A percentile compares a stretch with the other conserved stretches of the same genome.
phyloP scores from a whole-genome alignment of 2,797 vertebrate genomes.

The Myotis planiceps region DNA sequence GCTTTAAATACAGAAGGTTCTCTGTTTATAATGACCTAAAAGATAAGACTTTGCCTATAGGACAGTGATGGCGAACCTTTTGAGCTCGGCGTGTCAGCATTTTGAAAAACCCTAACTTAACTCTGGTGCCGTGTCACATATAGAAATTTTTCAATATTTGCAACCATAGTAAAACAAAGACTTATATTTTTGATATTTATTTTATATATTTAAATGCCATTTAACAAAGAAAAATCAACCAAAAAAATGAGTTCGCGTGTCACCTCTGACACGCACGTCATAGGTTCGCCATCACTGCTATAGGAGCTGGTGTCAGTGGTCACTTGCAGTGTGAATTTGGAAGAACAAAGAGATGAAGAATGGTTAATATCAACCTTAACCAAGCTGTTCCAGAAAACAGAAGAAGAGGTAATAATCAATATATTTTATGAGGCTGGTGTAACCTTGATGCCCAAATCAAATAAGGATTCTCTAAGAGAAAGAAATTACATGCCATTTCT shows the following conservation, averaged over 20 bases:
- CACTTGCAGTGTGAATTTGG: not conserved
- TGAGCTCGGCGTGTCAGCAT: too few species aligned
- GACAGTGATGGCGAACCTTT: too few species aligned
- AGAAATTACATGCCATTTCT: not conserved
- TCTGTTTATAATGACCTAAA: not conserved
- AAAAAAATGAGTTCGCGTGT: too few species aligned
- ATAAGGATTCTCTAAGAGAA: not conserved
- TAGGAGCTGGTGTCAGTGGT: not conserved
- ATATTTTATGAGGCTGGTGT: not conserved
- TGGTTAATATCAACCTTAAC: not conserved
- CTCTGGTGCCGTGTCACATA: too few species aligned
- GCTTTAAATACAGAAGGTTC: not conserved
- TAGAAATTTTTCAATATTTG: too few species aligned
- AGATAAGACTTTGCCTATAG: not conserved
- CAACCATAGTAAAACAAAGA: too few species aligned
- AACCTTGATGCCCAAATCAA: not conserved
- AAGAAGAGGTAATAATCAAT: not conserved
- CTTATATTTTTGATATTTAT: too few species aligned
- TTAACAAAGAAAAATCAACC: too few species aligned
- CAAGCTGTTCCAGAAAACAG: not conserved
- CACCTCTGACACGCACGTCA: too few species aligned
- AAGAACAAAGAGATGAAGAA: slow-evolving; percentile 1
- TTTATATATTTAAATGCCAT: too few species aligned
- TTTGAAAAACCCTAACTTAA: too few species aligned
- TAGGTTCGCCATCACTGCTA: not conserved